A percentile compares a stretch with the other conserved stretches of the same genome.
Conservation (phyloP, 2,797 vertebrate genomes). For the Limnodromus scolopaceus region DNA sequence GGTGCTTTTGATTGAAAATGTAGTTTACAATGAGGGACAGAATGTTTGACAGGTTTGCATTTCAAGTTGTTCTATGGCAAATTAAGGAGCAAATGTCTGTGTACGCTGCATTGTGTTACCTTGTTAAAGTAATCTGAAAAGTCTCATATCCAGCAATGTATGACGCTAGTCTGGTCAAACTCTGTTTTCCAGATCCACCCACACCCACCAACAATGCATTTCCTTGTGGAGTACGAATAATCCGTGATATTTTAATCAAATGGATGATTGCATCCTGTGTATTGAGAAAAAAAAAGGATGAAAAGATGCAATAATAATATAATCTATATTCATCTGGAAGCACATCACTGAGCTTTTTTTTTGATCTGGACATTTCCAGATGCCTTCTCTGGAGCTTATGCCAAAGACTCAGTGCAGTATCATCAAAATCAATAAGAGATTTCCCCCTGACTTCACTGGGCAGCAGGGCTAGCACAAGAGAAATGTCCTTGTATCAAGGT, state of each 20-base stretch:
- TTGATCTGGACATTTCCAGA: neutral
- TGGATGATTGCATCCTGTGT: constrained; percentile 86
- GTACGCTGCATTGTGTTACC: constrained; percentile 63
- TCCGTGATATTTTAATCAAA: constrained; percentile 85
- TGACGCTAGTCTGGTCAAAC: constrained; percentile 84
- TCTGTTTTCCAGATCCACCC: constrained; percentile 89
- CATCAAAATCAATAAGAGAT: neutral
- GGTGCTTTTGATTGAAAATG: neutral
- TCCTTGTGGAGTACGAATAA: constrained; percentile 84
- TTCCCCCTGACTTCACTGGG: neutral
- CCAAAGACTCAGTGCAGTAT: neutral
- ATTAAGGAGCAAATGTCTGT: neutral
- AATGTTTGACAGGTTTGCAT: neutral
- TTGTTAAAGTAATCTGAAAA: constrained; percentile 87
- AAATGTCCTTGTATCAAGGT: neutral
- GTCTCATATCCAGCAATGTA: constrained; percentile 86
- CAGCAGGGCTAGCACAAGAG: neutral
- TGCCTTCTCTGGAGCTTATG: neutral
- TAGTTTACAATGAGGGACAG: neutral
- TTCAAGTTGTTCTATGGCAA: neutral
- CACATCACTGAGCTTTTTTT: neutral
- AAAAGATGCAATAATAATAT: neutral
- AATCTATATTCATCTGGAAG: neutral
- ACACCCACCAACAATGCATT: constrained; percentile 89
- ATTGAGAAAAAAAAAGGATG: neutral